These are phyloP conservation scores for Eupeodes corollae DNA, from an alignment of 1,140 invertebrate species.

Conservation along the genomic window DNA sequence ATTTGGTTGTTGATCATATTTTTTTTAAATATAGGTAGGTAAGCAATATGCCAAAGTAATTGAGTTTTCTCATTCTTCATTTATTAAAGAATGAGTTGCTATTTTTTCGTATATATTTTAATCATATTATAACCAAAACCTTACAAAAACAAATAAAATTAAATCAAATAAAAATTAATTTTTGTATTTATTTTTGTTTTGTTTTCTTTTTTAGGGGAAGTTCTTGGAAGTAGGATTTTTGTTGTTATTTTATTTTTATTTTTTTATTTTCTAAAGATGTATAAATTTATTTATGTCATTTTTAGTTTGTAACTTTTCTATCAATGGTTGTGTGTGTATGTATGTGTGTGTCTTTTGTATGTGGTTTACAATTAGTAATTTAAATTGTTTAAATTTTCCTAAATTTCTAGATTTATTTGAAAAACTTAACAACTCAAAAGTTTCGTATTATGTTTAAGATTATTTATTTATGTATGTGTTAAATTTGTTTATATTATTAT, in stretches of 20 bases:
- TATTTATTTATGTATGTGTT: background rate
- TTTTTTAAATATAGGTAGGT: constrained; percentile 12
- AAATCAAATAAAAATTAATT: no score
- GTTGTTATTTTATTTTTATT: constrained; percentile 1
- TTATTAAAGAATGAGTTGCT: constrained; percentile 1
- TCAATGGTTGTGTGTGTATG: no score
- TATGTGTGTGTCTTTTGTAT: no score
- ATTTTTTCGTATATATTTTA: background rate
- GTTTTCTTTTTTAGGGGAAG: background rate
- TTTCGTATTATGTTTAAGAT: background rate
- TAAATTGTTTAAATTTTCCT: no score
- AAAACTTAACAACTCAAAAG: no score
- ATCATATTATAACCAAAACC: no score
- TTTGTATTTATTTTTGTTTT: constrained; percentile 1
- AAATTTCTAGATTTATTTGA: no score
- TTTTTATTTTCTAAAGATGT: background rate
- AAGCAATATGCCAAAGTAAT: constrained; percentile 4
- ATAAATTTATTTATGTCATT: background rate
- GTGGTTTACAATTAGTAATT: no score
- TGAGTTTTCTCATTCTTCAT: background rate
- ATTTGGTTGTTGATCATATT: constrained; percentile 23
- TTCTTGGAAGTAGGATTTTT: constrained; percentile 7
- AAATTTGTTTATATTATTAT: background rate
- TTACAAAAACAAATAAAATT: no score
- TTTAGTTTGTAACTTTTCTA: background rate